Percentiles rank a stretch among this genome's conserved stretches.
These are phyloP conservation scores for Platycheirus rosarum DNA, from an alignment of 2,888 invertebrate species.

Conservation along the genomic window DNA sequence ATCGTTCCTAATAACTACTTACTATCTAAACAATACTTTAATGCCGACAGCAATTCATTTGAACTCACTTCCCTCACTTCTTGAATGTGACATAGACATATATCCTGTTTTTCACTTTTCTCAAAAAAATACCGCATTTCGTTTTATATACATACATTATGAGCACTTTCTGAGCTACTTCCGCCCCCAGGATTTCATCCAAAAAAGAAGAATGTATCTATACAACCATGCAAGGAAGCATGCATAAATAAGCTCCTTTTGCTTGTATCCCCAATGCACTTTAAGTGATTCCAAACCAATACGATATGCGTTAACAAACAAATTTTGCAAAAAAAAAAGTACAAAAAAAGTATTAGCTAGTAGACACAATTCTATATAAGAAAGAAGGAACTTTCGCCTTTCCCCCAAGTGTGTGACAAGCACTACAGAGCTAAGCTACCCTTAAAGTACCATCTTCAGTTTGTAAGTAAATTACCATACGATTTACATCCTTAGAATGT, in stretches of 20 bases:
- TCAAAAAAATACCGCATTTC: slow-evolving; percentile 9
- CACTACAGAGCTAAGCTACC: slow-evolving; percentile 71
- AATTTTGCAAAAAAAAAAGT: slow-evolving; percentile 5
- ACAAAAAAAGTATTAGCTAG: not conserved
- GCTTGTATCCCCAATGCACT: slow-evolving; percentile 46
- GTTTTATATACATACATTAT: slow-evolving; percentile 7
- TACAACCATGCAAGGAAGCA: not conserved
- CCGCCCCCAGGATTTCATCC: slow-evolving; percentile 6
- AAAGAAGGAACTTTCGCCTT: slow-evolving; percentile 39
- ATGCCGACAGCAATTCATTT: too few relatives aligned
- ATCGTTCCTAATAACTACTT: too few relatives aligned
- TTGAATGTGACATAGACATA: too few relatives aligned
- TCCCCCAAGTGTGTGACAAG: slow-evolving; percentile 66
- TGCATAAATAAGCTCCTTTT: slow-evolving; percentile 30
- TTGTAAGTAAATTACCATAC: slow-evolving; percentile 74
- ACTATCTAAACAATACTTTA: too few relatives aligned
- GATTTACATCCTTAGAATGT: slow-evolving; percentile 74
- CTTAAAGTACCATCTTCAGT: slow-evolving; percentile 72
- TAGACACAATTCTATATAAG: slow-evolving; percentile 17
- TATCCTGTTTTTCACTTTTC: slow-evolving; percentile 8
- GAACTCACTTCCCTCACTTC: too few relatives aligned
- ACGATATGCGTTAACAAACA: slow-evolving; percentile 42
- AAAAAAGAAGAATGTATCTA: slow-evolving; percentile 42
- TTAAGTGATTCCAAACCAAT: slow-evolving; percentile 61
- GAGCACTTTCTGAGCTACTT: not conserved